A percentile compares a stretch with the other conserved stretches of the same genome.
phyloP scores from a whole-genome alignment of 2,888 invertebrate genomes.

The Panopea generosa region DNA sequence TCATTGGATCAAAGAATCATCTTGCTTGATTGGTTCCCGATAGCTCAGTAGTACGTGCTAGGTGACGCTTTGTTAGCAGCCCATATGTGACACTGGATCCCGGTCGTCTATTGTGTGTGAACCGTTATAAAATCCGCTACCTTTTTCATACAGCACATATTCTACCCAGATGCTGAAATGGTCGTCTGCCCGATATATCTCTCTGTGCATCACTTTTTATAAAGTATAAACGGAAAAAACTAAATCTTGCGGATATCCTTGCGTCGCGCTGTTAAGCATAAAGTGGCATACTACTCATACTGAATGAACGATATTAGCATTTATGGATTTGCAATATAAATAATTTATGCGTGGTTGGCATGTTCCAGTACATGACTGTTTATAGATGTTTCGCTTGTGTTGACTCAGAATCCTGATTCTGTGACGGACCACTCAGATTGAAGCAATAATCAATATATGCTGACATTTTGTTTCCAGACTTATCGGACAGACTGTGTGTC shows the following conservation, averaged over 20 bases:
- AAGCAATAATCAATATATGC: conserved; percentile 9
- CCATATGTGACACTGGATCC: conserved; percentile 51
- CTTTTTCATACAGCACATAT: conserved; percentile 31
- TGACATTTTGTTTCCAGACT: conserved; percentile 4
- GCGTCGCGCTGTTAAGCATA: no score
- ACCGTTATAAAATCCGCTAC: conserved; percentile 63
- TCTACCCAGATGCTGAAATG: conserved; percentile 1
- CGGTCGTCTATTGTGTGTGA: conserved; percentile 31
- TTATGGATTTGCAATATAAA: no score
- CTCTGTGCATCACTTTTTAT: no score
- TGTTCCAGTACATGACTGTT: no score
- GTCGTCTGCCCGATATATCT: background rate
- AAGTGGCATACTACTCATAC: background rate
- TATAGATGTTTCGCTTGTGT: background rate
- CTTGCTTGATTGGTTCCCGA: conserved; percentile 39
- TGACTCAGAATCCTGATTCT: background rate
- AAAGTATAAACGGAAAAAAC: no score
- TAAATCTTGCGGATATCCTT: no score
- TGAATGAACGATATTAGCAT: no score
- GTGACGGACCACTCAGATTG: conserved; percentile 3
- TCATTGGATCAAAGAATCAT: conserved; percentile 27
- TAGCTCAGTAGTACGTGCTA: conserved; percentile 18
- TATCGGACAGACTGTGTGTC: conserved; percentile 17
- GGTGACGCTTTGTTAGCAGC: conserved; percentile 21
- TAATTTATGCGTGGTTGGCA: no score